These are phyloP conservation scores for Bathynomus jamesi DNA, from an alignment of 1,140 invertebrate species.

Conservation along the genomic window DNA sequence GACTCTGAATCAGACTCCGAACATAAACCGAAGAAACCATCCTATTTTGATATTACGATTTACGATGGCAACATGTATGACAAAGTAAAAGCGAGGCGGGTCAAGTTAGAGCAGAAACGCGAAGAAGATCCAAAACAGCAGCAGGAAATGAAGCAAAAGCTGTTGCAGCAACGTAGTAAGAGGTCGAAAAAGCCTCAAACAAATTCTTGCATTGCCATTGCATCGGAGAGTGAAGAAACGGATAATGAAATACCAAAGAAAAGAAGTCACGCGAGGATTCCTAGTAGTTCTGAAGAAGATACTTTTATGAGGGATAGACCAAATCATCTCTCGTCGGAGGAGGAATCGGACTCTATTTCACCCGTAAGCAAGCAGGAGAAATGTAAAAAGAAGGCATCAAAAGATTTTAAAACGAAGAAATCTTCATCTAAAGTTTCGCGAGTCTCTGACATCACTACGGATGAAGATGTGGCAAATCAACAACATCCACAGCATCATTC, in stretches of 20 bases:
- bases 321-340: conserved; percentile 24
- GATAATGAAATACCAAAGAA: conserved; percentile 32
- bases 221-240: not conserved
- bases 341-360: conserved; percentile 22
- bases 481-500: conserved; percentile 9
- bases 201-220: not conserved
- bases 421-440: conserved; percentile 20
- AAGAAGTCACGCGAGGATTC: conserved; percentile 29
- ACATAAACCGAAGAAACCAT: conserved; percentile 49
- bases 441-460: conserved; percentile 32
- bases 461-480: conserved; percentile 21
- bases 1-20: conserved; percentile 28
- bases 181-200: not conserved
- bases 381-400: conserved; percentile 31
- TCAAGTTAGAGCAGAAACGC: conserved; percentile 81
- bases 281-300: conserved; percentile 22
- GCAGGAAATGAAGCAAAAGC: conserved; percentile 53
- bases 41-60: conserved; percentile 83
- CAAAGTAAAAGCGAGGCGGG: conserved; percentile 79
- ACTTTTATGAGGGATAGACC: conserved; percentile 11
- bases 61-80: conserved; percentile 95
- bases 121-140: conserved; percentile 73
- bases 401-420: conserved; percentile 16
- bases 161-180: conserved; percentile 23
- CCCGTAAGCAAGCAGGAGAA: conserved; percentile 37